Conservation (phyloP, 2,113 vertebrate species). For the Phocoena phocoena region DNA sequence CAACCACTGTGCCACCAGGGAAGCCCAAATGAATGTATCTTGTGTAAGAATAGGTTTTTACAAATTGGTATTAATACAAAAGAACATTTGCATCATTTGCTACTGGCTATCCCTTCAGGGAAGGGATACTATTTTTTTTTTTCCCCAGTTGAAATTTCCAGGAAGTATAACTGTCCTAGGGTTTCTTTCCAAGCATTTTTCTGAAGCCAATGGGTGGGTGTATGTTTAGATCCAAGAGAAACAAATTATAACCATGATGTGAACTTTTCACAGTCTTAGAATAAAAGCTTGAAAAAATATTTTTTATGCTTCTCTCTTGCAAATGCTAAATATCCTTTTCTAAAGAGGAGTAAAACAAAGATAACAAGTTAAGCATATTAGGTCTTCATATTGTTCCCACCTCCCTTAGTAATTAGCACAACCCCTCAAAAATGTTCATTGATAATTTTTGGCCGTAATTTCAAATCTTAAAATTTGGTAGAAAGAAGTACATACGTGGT, state of each 20-base stretch:
- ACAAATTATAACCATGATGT: constrained; percentile 63
- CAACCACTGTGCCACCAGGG: no score
- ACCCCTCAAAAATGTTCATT: background rate
- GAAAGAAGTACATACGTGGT: background rate
- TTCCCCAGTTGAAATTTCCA: background rate
- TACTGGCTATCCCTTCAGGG: background rate
- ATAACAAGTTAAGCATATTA: background rate
- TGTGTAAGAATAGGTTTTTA: constrained; percentile 6
- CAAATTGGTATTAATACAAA: constrained; percentile 20
- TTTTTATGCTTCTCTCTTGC: constrained; percentile 28
- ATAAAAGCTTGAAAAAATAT: constrained; percentile 35
- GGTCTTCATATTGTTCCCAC: constrained; percentile 4
- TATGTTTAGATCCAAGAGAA: constrained; percentile 69
- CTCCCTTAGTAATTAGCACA: background rate
- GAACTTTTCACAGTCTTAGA: constrained; percentile 64
- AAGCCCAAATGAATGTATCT: background rate
- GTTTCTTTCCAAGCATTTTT: constrained; percentile 61
- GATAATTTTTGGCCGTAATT: background rate
- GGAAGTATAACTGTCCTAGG: constrained; percentile 42
- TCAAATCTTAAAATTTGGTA: background rate
- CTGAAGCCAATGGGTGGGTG: constrained; percentile 66
- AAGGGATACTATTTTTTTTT: background rate
- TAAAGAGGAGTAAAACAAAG: constrained; percentile 36
- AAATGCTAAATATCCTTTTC: background rate
- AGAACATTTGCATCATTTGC: constrained; percentile 3